phyloP scores from a whole-genome alignment of 2,888 invertebrate species.

The Cheilosia pagana region DNA sequence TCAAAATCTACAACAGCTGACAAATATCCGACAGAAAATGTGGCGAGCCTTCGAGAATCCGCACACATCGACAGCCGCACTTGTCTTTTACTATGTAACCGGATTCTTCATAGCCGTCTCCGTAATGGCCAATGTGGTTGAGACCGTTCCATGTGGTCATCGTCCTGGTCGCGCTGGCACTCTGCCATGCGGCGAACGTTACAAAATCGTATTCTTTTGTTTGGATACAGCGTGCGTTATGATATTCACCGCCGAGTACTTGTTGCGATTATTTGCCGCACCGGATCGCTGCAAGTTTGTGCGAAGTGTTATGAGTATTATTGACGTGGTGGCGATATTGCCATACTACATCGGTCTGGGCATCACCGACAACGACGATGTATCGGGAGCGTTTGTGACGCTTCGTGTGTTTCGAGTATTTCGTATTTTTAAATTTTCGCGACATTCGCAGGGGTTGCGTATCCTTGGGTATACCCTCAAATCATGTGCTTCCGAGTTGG shows the following conservation, averaged over 20 bases:
- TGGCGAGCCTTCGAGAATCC: constrained; percentile 99
- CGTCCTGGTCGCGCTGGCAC: constrained; percentile 94
- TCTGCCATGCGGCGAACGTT: constrained; percentile 97
- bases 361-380: constrained; percentile 98
- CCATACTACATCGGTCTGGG: constrained; percentile 99
- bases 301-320: constrained; percentile 99
- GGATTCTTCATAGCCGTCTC: constrained; percentile 99
- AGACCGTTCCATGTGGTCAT: constrained; percentile 97
- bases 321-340: constrained; percentile 99
- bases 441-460: constrained; percentile 99
- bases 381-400: constrained; percentile 99
- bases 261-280: constrained; percentile 97
- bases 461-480: constrained; percentile 99
- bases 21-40: constrained; percentile 96
- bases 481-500: constrained; percentile 99
- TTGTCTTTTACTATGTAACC: constrained; percentile 99
- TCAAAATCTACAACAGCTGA: constrained; percentile 93
- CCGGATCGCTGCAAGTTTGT: constrained; percentile 99
- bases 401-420: constrained; percentile 99
- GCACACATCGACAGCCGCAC: constrained; percentile 98
- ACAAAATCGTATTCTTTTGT: constrained; percentile 99
- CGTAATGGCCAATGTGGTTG: constrained; percentile 99
- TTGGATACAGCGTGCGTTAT: constrained; percentile 99
- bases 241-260: constrained; percentile 99
- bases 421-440: constrained; percentile 99